Evolutionary conservation across 2,797 vertebrate genomes (phyloP).

Genomic region (Eupleurogrammus muticus): DNA sequence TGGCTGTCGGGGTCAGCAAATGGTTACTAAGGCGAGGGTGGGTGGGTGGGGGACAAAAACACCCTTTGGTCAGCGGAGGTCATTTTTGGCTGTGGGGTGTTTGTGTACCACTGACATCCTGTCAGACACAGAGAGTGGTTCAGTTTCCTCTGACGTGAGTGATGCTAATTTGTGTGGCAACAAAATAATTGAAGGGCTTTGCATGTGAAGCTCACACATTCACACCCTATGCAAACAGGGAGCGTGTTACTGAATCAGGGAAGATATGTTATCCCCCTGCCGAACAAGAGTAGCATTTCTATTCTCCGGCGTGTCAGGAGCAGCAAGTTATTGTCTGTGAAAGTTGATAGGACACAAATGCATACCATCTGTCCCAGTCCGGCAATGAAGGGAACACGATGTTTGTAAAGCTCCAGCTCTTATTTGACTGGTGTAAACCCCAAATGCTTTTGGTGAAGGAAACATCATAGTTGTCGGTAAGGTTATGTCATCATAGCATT

Average conservation of each 20-base stretch:
- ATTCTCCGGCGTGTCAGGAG: constrained; percentile 26
- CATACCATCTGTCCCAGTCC: constrained; percentile 54
- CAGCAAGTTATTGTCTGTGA: constrained; percentile 44
- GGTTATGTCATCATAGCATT: constrained; percentile 40
- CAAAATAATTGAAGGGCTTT: constrained; percentile 56
- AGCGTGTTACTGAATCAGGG: constrained; percentile 22
- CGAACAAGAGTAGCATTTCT: constrained; percentile 30
- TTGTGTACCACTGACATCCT: constrained; percentile 68
- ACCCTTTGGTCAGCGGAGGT: constrained; percentile 53
- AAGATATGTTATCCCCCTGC: constrained; percentile 19
- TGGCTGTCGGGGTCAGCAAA: constrained; percentile 44
- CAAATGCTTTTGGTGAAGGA: constrained; percentile 39
- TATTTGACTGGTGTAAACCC: constrained; percentile 22
- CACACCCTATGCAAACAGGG: constrained; percentile 43
- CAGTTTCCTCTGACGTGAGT: constrained; percentile 65
- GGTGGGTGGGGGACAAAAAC: constrained; percentile 47
- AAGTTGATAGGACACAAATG: constrained; percentile 64
- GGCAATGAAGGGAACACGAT: constrained; percentile 26
- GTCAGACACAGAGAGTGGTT: constrained; percentile 60
- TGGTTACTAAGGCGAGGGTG: constrained; percentile 68
- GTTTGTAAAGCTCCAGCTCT: constrained; percentile 38
- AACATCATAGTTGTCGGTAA: constrained; percentile 36
- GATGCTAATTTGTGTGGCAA: constrained; percentile 59
- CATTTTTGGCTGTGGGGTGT: constrained; percentile 65
- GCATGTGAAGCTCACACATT: constrained; percentile 44